Conservation (phyloP, 2,113 vertebrate genomes). For the Girardinichthys multiradiatus region DNA sequence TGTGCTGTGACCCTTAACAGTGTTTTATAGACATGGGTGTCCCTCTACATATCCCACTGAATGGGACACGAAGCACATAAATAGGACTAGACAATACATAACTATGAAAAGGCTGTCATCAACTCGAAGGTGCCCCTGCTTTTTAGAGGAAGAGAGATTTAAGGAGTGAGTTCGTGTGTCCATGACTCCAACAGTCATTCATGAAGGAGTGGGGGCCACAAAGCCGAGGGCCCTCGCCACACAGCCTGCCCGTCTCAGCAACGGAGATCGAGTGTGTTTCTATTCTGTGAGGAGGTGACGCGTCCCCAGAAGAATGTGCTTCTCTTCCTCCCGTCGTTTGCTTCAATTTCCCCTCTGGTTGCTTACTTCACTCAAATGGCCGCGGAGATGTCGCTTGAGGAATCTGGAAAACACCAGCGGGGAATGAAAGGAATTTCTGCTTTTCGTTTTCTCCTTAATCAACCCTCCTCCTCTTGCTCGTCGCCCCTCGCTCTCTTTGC, state of each 20-base stretch:
- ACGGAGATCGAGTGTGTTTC: constrained; percentile 54
- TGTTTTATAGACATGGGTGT: constrained; percentile 54
- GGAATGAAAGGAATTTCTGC: constrained; percentile 81
- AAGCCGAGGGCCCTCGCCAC: constrained; percentile 18
- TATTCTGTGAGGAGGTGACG: constrained; percentile 71
- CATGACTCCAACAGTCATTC: constrained; percentile 8
- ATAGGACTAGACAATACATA: constrained; percentile 20
- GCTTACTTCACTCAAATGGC: constrained; percentile 69
- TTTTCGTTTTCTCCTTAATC: constrained; percentile 50
- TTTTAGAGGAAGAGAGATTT: background rate
- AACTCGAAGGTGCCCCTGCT: constrained; percentile 12
- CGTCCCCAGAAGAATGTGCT: constrained; percentile 72
- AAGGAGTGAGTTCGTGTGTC: constrained; percentile 1
- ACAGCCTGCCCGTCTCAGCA: constrained; percentile 52
- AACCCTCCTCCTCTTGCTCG: constrained; percentile 41
- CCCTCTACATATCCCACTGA: constrained; percentile 44
- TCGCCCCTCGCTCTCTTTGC: constrained; percentile 68
- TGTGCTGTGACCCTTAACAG: constrained; percentile 42
- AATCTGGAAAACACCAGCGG: constrained; percentile 82
- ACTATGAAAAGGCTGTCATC: constrained; percentile 22
- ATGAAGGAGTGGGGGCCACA: background rate
- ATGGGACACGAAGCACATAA: constrained; percentile 31
- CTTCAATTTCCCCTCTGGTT: constrained; percentile 68
- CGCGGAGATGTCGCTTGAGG: constrained; percentile 72
- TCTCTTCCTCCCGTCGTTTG: constrained; percentile 67